Evolutionary conservation across 2,888 invertebrate genomes (phyloP), one percentile per base, ranked within the genome.

Genomic region (Ypsolopha scabrella): DNA sequence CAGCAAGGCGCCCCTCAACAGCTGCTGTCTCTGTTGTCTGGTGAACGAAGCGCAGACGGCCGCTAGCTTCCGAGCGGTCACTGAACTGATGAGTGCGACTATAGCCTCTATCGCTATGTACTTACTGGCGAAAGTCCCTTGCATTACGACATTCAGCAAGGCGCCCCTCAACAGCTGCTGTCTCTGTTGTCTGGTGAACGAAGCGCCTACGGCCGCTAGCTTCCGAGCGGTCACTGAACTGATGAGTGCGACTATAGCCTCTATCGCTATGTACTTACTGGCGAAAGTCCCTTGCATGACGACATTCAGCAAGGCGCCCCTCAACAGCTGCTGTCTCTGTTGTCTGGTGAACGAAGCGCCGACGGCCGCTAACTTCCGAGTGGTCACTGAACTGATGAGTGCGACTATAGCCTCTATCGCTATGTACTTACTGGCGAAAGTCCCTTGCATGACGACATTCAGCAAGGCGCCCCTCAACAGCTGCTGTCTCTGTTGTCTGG

Each of bases 31-130:
- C 55, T 80, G 82, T 10, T 83, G 83, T 0, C 83, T 50, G 0
- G 82, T 82, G 70, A 83, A 83, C 2, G 79, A 79, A 0, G 85
- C 81, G 0, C 83, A 83, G 0, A 82, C 82, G 0, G 78, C 78
- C 7, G 48, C 37, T 41, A 50, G 37, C 13, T 48, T 50, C 36
- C 53, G 14, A 6, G 50, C 47, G 1, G 38, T 47, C 36, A 37
- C 6, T 37, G 37, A 37, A 6, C 37, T 37, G 6, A 37, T 37
- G n/a, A n/a, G n/a, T n/a, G 6, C 37, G 9, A 9, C 9, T 37
- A 37, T 37, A 37, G 9, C 37, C 37, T 9, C 37, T 37, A 37
- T 7, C 37, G 7, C 9, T 9, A 7, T 7, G 37, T 7, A 37
- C 37, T 37, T 37, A 9, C 37, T 37, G 9, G 47, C 10, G 36